Evolutionary conservation across 2,797 vertebrate species (phyloP).

Genomic region (Loris lydekkerianus): DNA sequence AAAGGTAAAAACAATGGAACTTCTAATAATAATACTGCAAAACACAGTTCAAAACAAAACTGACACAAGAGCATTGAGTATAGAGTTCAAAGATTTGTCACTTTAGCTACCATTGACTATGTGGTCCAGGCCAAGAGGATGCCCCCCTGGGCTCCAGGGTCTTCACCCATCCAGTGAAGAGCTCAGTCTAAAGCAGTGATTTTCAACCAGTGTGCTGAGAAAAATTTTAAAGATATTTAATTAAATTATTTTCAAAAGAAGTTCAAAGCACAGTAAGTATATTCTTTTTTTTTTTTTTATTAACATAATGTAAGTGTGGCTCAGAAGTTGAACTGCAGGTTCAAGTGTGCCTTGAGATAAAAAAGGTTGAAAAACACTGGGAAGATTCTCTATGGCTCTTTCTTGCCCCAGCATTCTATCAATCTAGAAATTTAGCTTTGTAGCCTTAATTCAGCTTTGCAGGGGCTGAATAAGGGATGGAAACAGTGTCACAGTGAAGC

Average conservation of each 20-base stretch:
- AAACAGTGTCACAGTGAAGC: neutral
- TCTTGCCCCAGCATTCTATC: neutral
- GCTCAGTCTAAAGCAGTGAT: neutral
- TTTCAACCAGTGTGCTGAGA: too few relatives aligned
- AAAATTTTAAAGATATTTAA: too few relatives aligned
- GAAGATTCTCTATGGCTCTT: neutral
- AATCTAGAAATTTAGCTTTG: neutral
- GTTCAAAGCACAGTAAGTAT: too few relatives aligned
- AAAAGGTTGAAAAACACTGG: too few relatives aligned
- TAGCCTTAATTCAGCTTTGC: too few relatives aligned
- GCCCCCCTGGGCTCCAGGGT: neutral
- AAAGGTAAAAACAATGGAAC: neutral
- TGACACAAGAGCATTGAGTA: neutral
- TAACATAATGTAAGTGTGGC: too few relatives aligned
- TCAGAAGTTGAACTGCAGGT: too few relatives aligned
- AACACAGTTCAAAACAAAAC: neutral
- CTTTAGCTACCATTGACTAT: too few relatives aligned
- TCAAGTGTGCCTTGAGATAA: too few relatives aligned
- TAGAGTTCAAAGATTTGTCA: neutral
- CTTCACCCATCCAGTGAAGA: neutral
- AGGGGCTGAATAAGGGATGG: neutral
- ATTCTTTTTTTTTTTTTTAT: too few relatives aligned
- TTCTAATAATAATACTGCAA: neutral
- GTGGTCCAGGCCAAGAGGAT: rapidly evolving
- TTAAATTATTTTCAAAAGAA: too few relatives aligned